phyloP scores from a whole-genome alignment of 1,140 invertebrate species.

The Penaeus chinensis region DNA sequence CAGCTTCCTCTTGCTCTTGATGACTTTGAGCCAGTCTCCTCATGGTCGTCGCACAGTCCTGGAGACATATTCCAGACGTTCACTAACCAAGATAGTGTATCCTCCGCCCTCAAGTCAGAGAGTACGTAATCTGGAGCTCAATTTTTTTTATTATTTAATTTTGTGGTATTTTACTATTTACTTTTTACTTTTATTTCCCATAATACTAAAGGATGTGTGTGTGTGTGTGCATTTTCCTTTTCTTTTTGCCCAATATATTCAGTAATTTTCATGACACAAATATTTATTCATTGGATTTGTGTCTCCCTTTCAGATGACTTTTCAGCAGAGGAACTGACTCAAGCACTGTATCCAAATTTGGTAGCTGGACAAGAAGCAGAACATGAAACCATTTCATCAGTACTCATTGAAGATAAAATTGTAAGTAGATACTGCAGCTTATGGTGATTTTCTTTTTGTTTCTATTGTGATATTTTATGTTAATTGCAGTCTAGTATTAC shows the following conservation, averaged over 20 bases:
- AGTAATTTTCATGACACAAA: no score
- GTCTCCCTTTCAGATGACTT: slow-evolving; percentile 11
- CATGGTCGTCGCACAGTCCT: neutral
- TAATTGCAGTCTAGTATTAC: no score
- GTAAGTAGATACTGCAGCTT: neutral
- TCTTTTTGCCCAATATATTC: neutral
- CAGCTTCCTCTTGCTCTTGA: slow-evolving; percentile 8
- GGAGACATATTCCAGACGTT: neutral
- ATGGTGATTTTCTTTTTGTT: neutral
- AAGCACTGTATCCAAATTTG: slow-evolving; percentile 47
- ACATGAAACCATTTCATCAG: no score
- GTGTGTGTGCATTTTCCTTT: neutral
- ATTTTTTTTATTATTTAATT: neutral
- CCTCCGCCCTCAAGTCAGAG: neutral
- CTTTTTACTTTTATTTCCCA: neutral
- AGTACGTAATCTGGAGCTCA: neutral
- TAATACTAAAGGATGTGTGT: no score
- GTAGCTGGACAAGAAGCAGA: neutral
- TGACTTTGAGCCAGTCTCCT: slow-evolving; percentile 8
- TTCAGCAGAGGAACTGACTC: slow-evolving; percentile 34
- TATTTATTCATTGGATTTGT: no score
- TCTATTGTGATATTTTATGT: no score
- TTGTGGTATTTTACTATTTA: neutral
- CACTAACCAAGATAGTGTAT: neutral
- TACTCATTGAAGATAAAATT: no score